Evolutionary conservation across 2,888 invertebrate species (phyloP).

Genomic region (Pegoplata infirma): DNA sequence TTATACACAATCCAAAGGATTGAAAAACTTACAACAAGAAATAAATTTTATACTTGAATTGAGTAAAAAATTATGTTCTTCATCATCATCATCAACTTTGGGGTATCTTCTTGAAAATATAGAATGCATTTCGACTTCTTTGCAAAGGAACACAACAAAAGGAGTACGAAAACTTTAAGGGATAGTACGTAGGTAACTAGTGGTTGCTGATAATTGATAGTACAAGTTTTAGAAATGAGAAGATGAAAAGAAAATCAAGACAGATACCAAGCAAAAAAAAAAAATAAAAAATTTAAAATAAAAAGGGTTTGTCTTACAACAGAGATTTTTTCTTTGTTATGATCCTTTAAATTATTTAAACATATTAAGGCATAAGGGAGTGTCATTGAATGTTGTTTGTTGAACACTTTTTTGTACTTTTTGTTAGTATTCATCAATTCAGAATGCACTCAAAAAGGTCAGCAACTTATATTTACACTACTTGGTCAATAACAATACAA

Average conservation of each 20-base stretch:
- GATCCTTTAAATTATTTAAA: constrained; percentile 57
- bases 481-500: constrained; percentile 52
- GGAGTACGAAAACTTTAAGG: constrained; percentile 33
- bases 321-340: constrained; percentile 48
- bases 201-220: constrained; percentile 57
- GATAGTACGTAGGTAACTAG: too few species aligned
- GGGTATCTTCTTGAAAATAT: too few species aligned
- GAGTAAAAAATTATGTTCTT: constrained; percentile 41
- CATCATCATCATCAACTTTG: neutral
- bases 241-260: neutral
- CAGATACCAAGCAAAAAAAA: too few species aligned
- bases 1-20: constrained; percentile 69
- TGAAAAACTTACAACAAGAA: too few species aligned
- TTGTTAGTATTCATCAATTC: constrained; percentile 30
- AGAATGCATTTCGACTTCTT: constrained; percentile 15
- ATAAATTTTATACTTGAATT: constrained; percentile 41
- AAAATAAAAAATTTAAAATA: neutral
- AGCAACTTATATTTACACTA: constrained; percentile 58
- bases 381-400: constrained; percentile 55
- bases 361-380: constrained; percentile 49
- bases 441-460: constrained; percentile 62
- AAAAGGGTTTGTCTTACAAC: constrained; percentile 49
- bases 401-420: constrained; percentile 34
- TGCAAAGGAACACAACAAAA: constrained; percentile 18
- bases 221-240: constrained; percentile 51